Percentiles rank a stretch among this genome's conserved stretches.
Conservation (phyloP, 2,113 vertebrate genomes). For the Tragelaphus strepsiceros region DNA sequence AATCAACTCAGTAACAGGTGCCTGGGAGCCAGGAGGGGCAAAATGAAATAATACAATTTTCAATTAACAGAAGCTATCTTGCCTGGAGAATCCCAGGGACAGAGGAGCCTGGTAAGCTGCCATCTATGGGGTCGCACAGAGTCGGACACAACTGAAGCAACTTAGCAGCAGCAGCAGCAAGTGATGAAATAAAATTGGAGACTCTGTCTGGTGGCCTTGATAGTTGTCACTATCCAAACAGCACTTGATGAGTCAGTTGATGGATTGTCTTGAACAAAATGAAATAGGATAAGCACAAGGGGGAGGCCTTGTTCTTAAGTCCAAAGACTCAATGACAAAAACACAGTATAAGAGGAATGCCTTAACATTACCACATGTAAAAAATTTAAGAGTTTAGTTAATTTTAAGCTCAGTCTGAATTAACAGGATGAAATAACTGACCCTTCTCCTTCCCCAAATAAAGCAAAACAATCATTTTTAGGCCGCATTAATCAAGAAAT, state of each 20-base stretch:
- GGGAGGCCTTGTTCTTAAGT: neutral
- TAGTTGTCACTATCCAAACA: neutral
- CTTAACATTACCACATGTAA: neutral
- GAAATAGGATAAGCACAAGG: neutral
- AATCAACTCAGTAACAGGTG: neutral
- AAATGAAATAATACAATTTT: neutral
- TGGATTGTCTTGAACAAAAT: neutral
- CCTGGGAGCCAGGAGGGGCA: neutral
- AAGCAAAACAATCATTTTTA: neutral
- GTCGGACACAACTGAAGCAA: too few relatives aligned
- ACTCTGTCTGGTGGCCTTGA: neutral
- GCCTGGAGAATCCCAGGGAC: too few relatives aligned
- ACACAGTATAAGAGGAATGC: neutral
- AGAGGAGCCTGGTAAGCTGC: too few relatives aligned
- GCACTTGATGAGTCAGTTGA: neutral
- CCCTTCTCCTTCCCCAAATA: neutral
- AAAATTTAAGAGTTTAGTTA: neutral
- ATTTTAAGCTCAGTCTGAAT: neutral
- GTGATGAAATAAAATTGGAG: neutral
- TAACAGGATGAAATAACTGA: neutral
- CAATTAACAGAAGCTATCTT: neutral
- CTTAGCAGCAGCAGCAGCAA: neutral
- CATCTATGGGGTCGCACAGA: too few relatives aligned
- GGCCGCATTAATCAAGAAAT: neutral
- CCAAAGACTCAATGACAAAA: neutral